Evolutionary conservation across 2,888 invertebrate genomes (phyloP), one percentile per base, ranked within the genome.

Genomic region (Stenchaetothrips biformis): DNA sequence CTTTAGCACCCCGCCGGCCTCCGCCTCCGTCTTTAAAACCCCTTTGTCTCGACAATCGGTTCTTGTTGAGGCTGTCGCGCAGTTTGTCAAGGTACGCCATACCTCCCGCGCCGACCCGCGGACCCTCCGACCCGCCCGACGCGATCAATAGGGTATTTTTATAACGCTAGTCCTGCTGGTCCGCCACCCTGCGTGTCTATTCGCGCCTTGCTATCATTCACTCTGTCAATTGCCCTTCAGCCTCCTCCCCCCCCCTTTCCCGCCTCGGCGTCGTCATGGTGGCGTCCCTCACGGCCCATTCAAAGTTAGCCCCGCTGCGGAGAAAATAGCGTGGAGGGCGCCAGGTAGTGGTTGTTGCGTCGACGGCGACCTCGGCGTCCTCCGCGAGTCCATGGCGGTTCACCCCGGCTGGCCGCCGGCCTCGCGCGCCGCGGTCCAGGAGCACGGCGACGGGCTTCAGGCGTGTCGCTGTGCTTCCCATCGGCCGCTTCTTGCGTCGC

Each of bases 141-240:
- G 59, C 18, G 59, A 59, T 59, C 59, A 59, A 59, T 59, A 59
- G 59, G 59, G 59, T 59, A 59, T 59, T 59, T 53, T 16, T 59
- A 59, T 18, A 16, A 59, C 18, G 59, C 59, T 59, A 13, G 59
- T 53, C 3, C 53, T 6, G 13, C 53, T 53, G 16, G 16, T 16
- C 53, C 53, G 9, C 59, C 13, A 16, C 6, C 59, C 59, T 16
- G 18, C 59, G 13, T 13, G 8, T 59, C 59, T 13, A 18, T 59
- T 18, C 13, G 59, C 59, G 18, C 59, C 16, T 18, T 18, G 59
- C 59, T 59, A 59, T 59, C 59, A 59, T 59, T 59, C 59, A 59
- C 13, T 8, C 67, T 21, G 67, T 11, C 67, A 25, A 74, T 25
- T 25, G 67, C 67, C 67, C 25, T 21, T 74, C 25, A 74, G 67